Conservation (phyloP, 2,797 vertebrate species). For the Cyclopterus lumpus region DNA sequence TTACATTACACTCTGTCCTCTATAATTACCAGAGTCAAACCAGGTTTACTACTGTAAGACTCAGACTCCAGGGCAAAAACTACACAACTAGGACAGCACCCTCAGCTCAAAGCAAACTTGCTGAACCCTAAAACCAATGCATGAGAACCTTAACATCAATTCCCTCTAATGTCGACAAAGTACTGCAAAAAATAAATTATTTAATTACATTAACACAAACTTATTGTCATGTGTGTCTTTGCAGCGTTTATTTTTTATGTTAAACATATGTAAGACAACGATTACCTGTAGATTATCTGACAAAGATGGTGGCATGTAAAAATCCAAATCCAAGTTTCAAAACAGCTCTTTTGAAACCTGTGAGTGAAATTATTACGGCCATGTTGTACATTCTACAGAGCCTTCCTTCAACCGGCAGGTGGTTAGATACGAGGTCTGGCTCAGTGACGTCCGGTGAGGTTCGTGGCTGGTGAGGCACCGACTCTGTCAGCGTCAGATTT, state of each 20-base stretch:
- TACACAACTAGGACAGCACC: not conserved
- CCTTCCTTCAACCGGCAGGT: not conserved
- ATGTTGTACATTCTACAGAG: not conserved
- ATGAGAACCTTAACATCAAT: not conserved
- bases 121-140: not conserved
- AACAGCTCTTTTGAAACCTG: slow-evolving; percentile 1
- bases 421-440: slow-evolving; percentile 6
- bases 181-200: not conserved
- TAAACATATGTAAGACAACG: not conserved
- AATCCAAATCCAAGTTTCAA: not conserved
- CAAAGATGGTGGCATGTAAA: not conserved
- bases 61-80: slow-evolving; percentile 21
- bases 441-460: not conserved
- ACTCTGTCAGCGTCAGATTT: no score
- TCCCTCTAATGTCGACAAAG: not conserved
- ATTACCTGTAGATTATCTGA: not conserved
- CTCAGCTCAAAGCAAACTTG: not conserved
- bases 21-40: slow-evolving; percentile 67
- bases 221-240: not conserved
- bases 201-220: not conserved
- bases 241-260: not conserved
- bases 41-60: slow-evolving; percentile 59
- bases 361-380: not conserved
- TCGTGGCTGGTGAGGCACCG: no score
- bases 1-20: slow-evolving; percentile 63